Evolutionary conservation across 2,888 invertebrate genomes (phyloP).

Genomic region (Plebejus melissa): DNA sequence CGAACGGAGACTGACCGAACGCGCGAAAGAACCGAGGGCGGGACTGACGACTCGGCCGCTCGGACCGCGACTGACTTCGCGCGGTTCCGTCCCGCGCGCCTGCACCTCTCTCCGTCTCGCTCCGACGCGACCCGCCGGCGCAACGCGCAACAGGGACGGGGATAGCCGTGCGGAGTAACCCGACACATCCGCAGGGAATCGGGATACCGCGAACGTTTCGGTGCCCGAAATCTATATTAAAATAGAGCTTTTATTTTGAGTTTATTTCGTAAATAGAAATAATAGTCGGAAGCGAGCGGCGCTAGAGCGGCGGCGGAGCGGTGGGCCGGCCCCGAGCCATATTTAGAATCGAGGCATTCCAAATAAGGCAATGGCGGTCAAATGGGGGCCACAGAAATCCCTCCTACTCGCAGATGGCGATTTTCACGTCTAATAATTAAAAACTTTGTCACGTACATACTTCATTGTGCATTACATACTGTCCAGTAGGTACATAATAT

Average conservation of each 20-base stretch:
- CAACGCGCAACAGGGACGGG: slow-evolving; percentile 55
- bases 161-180: slow-evolving; percentile 61
- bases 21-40: slow-evolving; percentile 75
- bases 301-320: slow-evolving; percentile 70
- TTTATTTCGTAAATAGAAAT: slow-evolving; percentile 79
- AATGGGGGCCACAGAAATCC: slow-evolving; percentile 89
- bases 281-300: slow-evolving; percentile 75
- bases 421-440: slow-evolving; percentile 77
- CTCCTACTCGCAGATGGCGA: slow-evolving; percentile 81
- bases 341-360: slow-evolving; percentile 89
- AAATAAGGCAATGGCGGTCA: slow-evolving; percentile 89
- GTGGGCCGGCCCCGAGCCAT: slow-evolving; percentile 87
- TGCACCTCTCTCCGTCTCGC: slow-evolving; percentile 60
- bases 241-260: slow-evolving; percentile 78
- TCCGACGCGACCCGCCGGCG: slow-evolving; percentile 46
- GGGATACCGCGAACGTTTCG: slow-evolving; percentile 71
- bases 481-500: slow-evolving; percentile 34
- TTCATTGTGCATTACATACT: slow-evolving; percentile 42
- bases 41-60: slow-evolving; percentile 79
- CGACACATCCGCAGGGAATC: slow-evolving; percentile 76
- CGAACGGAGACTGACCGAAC: slow-evolving; percentile 78
- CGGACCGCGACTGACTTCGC: slow-evolving; percentile 79
- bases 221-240: slow-evolving; percentile 75
- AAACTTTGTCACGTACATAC: slow-evolving; percentile 75
- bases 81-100: slow-evolving; percentile 63